phyloP scores from a whole-genome alignment of 2,888 invertebrate species.

The Hirudinaria manillensis region DNA sequence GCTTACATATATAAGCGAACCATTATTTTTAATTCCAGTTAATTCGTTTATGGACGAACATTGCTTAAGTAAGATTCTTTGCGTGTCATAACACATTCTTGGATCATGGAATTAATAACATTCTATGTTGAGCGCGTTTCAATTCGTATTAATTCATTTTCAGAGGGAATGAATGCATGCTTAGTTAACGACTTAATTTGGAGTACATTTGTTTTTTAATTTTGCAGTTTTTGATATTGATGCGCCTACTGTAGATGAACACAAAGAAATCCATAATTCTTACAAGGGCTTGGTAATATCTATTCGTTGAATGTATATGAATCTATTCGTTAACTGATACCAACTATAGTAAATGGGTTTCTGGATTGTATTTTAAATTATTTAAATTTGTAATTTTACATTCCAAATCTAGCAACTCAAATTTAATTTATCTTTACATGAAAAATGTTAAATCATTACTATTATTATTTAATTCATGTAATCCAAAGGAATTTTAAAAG shows the following conservation, averaged over 20 bases:
- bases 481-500: too few species aligned
- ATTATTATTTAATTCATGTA: too few species aligned
- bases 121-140: neutral
- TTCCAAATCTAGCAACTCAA: neutral
- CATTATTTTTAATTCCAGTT: constrained; percentile 84
- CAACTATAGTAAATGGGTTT: too few species aligned
- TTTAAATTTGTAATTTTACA: too few species aligned
- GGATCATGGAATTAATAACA: neutral
- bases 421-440: neutral
- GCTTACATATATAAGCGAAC: constrained; percentile 82
- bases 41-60: constrained; percentile 87
- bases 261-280: constrained; percentile 72
- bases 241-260: constrained; percentile 69
- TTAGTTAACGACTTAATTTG: neutral
- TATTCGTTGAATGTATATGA: neutral
- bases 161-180: neutral
- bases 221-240: constrained; percentile 78
- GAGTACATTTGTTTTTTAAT: neutral
- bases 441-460: too few species aligned
- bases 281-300: constrained; percentile 73
- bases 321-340: neutral
- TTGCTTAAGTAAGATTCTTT: constrained; percentile 68
- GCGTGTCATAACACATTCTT: neutral
- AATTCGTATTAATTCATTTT: neutral
- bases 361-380: too few species aligned